phyloP scores from a whole-genome alignment of 2,888 invertebrate genomes.

The Diogma glabrata region DNA sequence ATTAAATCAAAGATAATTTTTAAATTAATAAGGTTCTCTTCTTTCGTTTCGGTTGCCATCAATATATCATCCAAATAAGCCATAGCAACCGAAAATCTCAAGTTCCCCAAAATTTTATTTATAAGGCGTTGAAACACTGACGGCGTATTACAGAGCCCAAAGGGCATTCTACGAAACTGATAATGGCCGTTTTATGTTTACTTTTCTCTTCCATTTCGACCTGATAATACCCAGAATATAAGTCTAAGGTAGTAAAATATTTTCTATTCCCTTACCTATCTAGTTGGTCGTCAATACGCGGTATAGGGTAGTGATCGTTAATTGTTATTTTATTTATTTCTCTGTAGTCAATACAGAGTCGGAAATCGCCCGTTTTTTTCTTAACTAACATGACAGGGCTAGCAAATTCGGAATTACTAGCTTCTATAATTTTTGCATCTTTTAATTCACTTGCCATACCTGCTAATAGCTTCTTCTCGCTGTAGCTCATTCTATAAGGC shows the following conservation, averaged over 20 bases:
- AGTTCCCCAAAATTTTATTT: slow-evolving; percentile 19
- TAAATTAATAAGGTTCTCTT: not conserved
- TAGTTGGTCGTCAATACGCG: no score
- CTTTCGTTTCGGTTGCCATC: no score
- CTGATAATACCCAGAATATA: not conserved
- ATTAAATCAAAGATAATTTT: no score
- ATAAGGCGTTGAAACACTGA: slow-evolving; percentile 22
- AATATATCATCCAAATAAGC: no score
- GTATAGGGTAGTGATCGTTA: not conserved
- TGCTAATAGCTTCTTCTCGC: not conserved
- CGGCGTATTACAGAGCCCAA: slow-evolving; percentile 21
- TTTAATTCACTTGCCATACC: not conserved
- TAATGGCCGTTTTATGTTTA: slow-evolving; percentile 19
- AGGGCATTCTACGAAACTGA: slow-evolving; percentile 23
- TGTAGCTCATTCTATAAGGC: not conserved
- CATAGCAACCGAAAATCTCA: no score
- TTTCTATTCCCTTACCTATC: no score
- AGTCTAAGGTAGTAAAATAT: no score
- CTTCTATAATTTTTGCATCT: not conserved
- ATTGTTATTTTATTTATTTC: not conserved
- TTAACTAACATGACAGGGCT: not conserved
- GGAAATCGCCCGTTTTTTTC: not conserved
- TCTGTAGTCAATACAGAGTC: not conserved
- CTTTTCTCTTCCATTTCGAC: not conserved
- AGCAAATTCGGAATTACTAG: no score